Percentiles rank a stretch among this genome's conserved stretches.
These are phyloP conservation scores for Lydus trimaculatus DNA, from an alignment of 2,888 invertebrate species.

Conservation along the genomic window DNA sequence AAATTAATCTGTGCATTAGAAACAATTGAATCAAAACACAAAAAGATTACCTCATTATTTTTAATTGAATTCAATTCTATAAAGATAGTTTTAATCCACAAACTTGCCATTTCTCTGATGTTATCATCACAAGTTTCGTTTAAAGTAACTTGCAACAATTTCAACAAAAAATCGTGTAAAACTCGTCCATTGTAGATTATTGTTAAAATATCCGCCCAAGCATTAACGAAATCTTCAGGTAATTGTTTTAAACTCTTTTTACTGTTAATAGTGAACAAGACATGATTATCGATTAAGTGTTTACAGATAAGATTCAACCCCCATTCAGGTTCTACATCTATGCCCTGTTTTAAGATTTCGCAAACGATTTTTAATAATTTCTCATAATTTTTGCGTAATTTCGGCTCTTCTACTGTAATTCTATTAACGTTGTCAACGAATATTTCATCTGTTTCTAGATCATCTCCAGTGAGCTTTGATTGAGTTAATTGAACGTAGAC, in stretches of 20 bases:
- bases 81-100: conserved; percentile 50
- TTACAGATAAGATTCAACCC: conserved; percentile 25
- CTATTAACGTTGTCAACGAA: conserved; percentile 30
- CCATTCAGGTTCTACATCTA: conserved; percentile 15
- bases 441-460: conserved; percentile 46
- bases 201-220: conserved; percentile 61
- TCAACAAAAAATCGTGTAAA: conserved; percentile 59
- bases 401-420: conserved; percentile 9
- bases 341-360: not conserved
- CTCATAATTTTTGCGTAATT: not conserved
- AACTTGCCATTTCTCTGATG: conserved; percentile 42
- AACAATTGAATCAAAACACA: not conserved
- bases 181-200: conserved; percentile 63
- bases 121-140: conserved; percentile 28
- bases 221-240: conserved; percentile 49
- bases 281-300: conserved; percentile 32
- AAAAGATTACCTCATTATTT: conserved; percentile 21
- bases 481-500: conserved; percentile 12
- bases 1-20: not conserved
- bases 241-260: conserved; percentile 31
- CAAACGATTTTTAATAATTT: not conserved
- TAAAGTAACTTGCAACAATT: conserved; percentile 39
- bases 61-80: conserved; percentile 37
- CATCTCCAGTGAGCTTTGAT: conserved; percentile 34
- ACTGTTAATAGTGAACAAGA: conserved; percentile 22